A percentile compares a stretch with the other conserved stretches of the same genome.
Conservation (phyloP, 2,888 invertebrate genomes). For the Platycheirus albimanus region DNA sequence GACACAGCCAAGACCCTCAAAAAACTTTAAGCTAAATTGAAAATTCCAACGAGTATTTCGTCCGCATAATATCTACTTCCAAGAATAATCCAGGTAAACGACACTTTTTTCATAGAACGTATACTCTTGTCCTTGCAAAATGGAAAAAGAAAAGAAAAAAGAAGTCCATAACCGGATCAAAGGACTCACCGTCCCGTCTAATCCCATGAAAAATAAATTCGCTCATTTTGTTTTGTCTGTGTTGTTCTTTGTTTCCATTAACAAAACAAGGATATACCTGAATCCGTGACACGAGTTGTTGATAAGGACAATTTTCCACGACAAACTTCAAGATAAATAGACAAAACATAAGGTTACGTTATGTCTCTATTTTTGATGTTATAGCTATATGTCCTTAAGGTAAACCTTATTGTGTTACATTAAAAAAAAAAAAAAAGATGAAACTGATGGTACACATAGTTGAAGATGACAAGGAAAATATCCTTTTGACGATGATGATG, state of each 20-base stretch:
- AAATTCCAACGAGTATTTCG: too few species aligned
- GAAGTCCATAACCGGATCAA: conserved; percentile 15
- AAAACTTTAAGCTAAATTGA: background rate
- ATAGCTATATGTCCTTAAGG: conserved; percentile 25
- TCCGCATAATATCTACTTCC: too few species aligned
- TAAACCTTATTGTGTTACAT: conserved; percentile 16
- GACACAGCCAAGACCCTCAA: background rate
- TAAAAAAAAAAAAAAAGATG: too few species aligned
- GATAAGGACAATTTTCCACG: conserved; percentile 36
- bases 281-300: conserved; percentile 41
- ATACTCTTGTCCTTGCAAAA: conserved; percentile 1
- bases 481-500: conserved; percentile 12
- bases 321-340: conserved; percentile 42
- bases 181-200: conserved; percentile 6
- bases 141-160: background rate
- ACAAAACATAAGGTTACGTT: conserved; percentile 18
- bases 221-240: background rate
- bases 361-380: conserved; percentile 25
- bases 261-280: conserved; percentile 10
- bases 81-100: background rate
- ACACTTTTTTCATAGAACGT: background rate
- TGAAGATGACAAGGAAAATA: conserved; percentile 9
- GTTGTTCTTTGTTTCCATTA: conserved; percentile 24
- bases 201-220: conserved; percentile 27
- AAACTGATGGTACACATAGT: background rate